phyloP scores from a whole-genome alignment of 2,797 vertebrate genomes.

The Sebastes variabilis region DNA sequence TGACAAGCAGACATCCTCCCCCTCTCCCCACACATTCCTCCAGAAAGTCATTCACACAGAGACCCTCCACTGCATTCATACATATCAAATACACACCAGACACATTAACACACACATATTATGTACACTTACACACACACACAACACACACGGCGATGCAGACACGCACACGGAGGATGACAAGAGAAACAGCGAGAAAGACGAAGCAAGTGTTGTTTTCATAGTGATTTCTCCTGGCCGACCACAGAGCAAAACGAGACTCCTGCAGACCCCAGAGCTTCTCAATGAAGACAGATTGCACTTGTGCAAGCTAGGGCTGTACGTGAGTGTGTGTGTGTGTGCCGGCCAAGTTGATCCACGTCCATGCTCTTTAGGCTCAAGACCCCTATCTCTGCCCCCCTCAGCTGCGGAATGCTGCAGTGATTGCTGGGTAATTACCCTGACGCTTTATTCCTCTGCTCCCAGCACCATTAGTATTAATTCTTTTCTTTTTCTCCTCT shows the following conservation, averaged over 20 bases:
- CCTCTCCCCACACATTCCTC: conserved; percentile 56
- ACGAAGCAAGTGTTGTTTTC: conserved; percentile 52
- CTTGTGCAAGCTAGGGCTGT: conserved; percentile 40
- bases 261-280: conserved; percentile 37
- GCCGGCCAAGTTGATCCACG: conserved; percentile 64
- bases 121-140: not conserved
- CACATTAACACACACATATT: not conserved
- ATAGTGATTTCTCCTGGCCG: conserved; percentile 36
- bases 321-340: conserved; percentile 40
- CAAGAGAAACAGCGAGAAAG: conserved; percentile 20
- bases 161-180: not conserved
- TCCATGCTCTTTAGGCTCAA: conserved; percentile 74
- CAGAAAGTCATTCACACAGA: conserved; percentile 58
- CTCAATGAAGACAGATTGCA: conserved; percentile 66
- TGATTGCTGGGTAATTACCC: conserved; percentile 81
- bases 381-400: conserved; percentile 74
- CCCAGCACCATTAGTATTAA: conserved; percentile 74
- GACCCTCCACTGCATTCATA: conserved; percentile 67
- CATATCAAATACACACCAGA: conserved; percentile 60
- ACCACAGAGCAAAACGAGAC: conserved; percentile 50
- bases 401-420: conserved; percentile 74
- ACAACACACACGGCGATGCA: conserved; percentile 10
- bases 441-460: conserved; percentile 66
- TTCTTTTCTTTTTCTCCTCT: conserved; percentile 56
- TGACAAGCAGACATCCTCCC: conserved; percentile 70